Evolutionary conservation across 2,888 invertebrate genomes (phyloP).

Genomic region (Crepidodera aurea): DNA sequence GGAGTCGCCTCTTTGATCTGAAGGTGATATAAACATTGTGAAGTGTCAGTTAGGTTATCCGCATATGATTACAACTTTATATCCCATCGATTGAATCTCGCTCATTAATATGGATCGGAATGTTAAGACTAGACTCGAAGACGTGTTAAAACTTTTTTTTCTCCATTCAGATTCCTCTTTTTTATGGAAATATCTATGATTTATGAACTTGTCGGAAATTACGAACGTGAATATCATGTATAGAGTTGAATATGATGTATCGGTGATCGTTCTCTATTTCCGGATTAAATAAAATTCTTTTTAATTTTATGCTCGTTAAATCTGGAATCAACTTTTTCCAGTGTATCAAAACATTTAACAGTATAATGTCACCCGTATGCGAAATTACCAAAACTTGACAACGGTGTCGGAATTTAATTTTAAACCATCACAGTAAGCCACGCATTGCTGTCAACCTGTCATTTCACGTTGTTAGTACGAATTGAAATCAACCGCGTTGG

Average conservation of each 20-base stretch:
- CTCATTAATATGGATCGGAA: slow-evolving; percentile 51
- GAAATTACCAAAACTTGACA: background rate
- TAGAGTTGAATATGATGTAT: background rate
- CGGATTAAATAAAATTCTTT: background rate
- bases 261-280: background rate
- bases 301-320: too few relatives aligned
- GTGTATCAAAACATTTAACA: too few relatives aligned
- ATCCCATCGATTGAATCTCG: slow-evolving; percentile 49
- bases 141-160: slow-evolving; percentile 23
- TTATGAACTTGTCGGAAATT: background rate
- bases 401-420: background rate
- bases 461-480: background rate
- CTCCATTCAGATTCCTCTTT: background rate
- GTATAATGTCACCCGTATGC: too few relatives aligned
- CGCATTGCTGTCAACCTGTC: background rate
- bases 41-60: slow-evolving; percentile 47
- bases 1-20: slow-evolving; percentile 46
- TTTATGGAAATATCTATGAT: slow-evolving; percentile 15
- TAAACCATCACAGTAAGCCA: background rate
- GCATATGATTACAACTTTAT: slow-evolving; percentile 52
- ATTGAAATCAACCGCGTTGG: background rate
- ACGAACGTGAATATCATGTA: background rate
- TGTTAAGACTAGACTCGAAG: slow-evolving; percentile 24
- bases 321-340: too few relatives aligned
- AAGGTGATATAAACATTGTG: slow-evolving; percentile 49